Base-by-base conservation (phyloP, 2,797 vertebrate species). In the Malacoraja senta region DNA sequence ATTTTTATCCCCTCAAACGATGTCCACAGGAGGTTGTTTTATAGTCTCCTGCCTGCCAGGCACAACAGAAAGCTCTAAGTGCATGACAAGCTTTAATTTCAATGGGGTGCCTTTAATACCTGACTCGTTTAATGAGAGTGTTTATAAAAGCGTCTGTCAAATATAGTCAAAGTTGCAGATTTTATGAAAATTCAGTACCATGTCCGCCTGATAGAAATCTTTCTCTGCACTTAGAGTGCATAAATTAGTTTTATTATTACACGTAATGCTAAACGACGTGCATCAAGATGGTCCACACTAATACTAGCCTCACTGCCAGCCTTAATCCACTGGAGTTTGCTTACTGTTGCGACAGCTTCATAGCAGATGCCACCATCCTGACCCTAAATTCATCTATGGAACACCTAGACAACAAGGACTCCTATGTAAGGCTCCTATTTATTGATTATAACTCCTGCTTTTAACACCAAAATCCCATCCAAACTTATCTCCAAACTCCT, bases 71-170 rank as follows among this genome's bases (percentile, higher is more conserved):
- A 91, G 71, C 90, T 74, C 24, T 26, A 91, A 74, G 10, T 53
- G 21, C 1, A 12, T 2, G 24, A 53, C 90, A 74, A 91, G 68
- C 19, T 3, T 91, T 91, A 26, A 91, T 91, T 91, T 91, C 68
- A 35, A 53, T 53, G 38, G 38, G 24, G 38, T 91, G 71, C 9
- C 12, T 91, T 91, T 91, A 53, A 74, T 53, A 53, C 10, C 38
- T 29, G 68, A 10, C 35, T 72, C 68, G 44, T 53, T 91, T 91
- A 38, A 44, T 74, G 68, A 91, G 65, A 72, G 35, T 74, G 32
- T 91, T 91, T 91, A 91, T 91, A 21, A 44, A 15, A 26, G 71
- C 72, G 21, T 91, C 88, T 24, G 38, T 72, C 88, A 72, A 72
- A 44, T 71, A 44, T 38, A 91, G 32, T 13, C 19, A 91, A 68